A percentile compares a stretch with the other conserved stretches of the same genome.
phyloP scores from a whole-genome alignment of 2,797 vertebrate genomes.

The Sibirionetta formosa region DNA sequence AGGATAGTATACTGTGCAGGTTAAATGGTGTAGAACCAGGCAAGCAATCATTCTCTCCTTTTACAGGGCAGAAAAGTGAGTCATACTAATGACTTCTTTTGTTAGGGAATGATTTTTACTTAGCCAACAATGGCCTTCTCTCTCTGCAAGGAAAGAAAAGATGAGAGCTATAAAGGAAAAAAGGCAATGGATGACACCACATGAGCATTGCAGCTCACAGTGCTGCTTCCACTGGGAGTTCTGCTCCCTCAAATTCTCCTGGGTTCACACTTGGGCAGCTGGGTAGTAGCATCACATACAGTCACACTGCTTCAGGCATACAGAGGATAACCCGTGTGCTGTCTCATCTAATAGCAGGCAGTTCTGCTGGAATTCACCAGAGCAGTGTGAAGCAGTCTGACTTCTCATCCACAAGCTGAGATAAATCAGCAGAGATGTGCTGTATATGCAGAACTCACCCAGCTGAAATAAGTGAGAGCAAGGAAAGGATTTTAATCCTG shows the following conservation, averaged over 20 bases:
- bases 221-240: accelerated
- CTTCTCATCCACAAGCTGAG: constrained; percentile 10
- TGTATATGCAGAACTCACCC: neutral
- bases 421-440: constrained; percentile 22
- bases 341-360: constrained; percentile 9
- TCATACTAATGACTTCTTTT: neutral
- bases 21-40: neutral
- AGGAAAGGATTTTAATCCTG: neutral
- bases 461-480: neutral
- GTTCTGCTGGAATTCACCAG: neutral
- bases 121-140: neutral
- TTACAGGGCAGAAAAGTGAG: neutral
- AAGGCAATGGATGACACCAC: neutral
- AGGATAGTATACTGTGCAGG: neutral
- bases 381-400: neutral
- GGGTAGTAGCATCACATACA: neutral
- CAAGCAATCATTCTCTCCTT: neutral
- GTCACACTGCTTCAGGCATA: neutral
- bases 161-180: neutral
- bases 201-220: neutral
- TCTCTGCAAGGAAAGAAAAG: neutral
- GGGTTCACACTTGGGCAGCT: neutral
- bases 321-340: neutral
- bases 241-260: accelerated
- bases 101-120: neutral